Base-by-base conservation (phyloP, 2,888 invertebrate genomes). In the Eupithecia centaureata region DNA sequence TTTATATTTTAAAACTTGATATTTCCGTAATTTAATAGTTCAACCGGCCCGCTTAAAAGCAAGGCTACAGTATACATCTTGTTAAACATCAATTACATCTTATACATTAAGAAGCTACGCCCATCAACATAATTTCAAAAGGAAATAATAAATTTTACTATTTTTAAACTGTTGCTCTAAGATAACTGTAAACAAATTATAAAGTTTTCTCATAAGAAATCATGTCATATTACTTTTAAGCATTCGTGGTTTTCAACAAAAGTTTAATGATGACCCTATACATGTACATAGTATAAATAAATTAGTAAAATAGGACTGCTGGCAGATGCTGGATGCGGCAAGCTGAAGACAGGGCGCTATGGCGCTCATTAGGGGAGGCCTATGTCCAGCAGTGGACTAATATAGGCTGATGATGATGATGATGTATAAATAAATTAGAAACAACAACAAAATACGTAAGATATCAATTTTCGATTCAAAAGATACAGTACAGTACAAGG, bases 121-220 rank as follows among this genome's bases (percentile, higher is more conserved):
- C 86, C 82, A 86, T 83, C 79, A 76, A 73, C 81, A 85, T 82
- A 82, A 85, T 82, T 86, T 87, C 80, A 84, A 90, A 87, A 86
- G 80, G 84, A 84, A 86, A 86, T 58, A 33, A 56, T 56, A 30
- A 30, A 27, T 27, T 22, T 54, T 15, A 54, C 54, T 18, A 18
- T 42, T 18, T 18, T n/a, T 42, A 2, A 8, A 8, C n/a, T 42
- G 38, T 42, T 35, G 15, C 38, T 38, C 1, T n/a, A 38, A 42
- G 10, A 42, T 18, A 35, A 15, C 15, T 35, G 42, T 42, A 18
- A 42, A 18, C n/a, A 18, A 1, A 18, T 8, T 42, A 42, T 18
- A 0, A 18, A 18, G 42, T 42, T 38, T n/a, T 38, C 38, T 38
- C 5, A 8, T 8, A n/a, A 18, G 5, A 1, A 15, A 2, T 1